Evolutionary conservation across 2,797 vertebrate genomes (phyloP), one percentile per base, ranked within the genome.

Genomic region (Aeoliscus strigatus): DNA sequence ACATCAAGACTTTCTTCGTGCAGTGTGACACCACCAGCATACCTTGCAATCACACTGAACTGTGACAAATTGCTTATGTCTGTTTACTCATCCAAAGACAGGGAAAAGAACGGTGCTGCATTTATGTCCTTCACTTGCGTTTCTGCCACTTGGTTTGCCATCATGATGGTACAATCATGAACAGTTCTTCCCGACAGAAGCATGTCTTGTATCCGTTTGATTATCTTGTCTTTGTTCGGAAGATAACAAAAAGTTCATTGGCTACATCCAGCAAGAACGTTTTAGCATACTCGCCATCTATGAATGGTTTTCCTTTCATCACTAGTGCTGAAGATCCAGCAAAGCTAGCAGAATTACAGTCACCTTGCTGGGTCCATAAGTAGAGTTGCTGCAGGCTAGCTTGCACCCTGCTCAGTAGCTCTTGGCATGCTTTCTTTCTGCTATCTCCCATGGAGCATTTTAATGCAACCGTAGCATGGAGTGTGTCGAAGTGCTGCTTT

Each of bases 71-170:
- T n/a, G n/a, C n/a, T n/a, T n/a, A n/a, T n/a, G n/a, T n/a, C n/a
- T n/a, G n/a, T n/a, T n/a, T n/a, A n/a, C n/a, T n/a, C n/a, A n/a
- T n/a, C n/a, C n/a, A n/a, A n/a, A n/a, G n/a, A n/a, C n/a, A n/a
- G n/a, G n/a, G n/a, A n/a, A n/a, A n/a, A n/a, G 18, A 21, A 21
- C 6, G 18, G 18, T 21, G 18, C 3, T 21, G 18, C 18, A 21
- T 21, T 55, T 58, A 65, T 68, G 64, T 67, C 62, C 48, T 71
- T 75, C 9, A 67, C 28, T 61, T 72, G 64, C 28, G 27, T 73
- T 57, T 40, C 46, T 47, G 63, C 61, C 27, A 70, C 51, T 48
- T 74, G 55, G 8, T 70, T 66, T 63, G 41, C 56, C 59, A 75
- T 73, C 45, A 65, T 56, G 31, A 69, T 60, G 46, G 31, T 47